These are phyloP conservation scores for Drosophila ezoana DNA, from an alignment of 2,888 invertebrate genomes.

Conservation along the genomic window DNA sequence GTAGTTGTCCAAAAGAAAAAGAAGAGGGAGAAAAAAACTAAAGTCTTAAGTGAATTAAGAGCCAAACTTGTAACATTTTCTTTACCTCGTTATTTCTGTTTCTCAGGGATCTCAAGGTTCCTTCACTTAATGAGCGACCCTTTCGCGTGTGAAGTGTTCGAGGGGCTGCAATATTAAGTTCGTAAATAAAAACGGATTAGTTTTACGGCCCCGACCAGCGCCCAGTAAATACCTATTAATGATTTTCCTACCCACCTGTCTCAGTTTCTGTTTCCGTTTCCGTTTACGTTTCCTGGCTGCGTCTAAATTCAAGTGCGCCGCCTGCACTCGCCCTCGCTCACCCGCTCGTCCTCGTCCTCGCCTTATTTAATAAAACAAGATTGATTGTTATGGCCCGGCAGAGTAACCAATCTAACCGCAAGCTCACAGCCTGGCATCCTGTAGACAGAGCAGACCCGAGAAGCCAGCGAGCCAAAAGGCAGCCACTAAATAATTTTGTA, in stretches of 20 bases:
- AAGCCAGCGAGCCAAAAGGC: constrained; percentile 26
- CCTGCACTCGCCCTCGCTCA: constrained; percentile 13
- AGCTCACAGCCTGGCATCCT: constrained; percentile 17
- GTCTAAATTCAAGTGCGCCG: constrained; percentile 31
- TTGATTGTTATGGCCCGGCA: constrained; percentile 68
- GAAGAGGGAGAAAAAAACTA: constrained; percentile 41
- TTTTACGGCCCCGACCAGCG: constrained; percentile 34
- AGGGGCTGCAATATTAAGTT: constrained; percentile 35
- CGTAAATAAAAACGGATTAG: constrained; percentile 73
- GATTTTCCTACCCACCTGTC: constrained; percentile 51
- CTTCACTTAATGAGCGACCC: constrained; percentile 65
- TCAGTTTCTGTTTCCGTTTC: constrained; percentile 9
- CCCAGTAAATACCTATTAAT: constrained; percentile 60
- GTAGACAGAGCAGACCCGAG: not conserved
- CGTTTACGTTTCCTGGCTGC: not conserved
- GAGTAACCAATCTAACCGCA: constrained; percentile 41
- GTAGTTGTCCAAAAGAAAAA: constrained; percentile 35
- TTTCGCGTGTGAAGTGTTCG: constrained; percentile 53
- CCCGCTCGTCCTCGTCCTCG: not conserved
- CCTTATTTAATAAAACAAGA: constrained; percentile 65
- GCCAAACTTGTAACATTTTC: constrained; percentile 74
- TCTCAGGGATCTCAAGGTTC: constrained; percentile 43
- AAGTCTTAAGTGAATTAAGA: constrained; percentile 79
- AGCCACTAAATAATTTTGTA: constrained; percentile 61
- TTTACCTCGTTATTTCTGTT: constrained; percentile 50